Percentiles rank a stretch among this genome's conserved stretches.
These are phyloP conservation scores for Lepidostoma basale DNA, from an alignment of 1,140 invertebrate genomes.

Conservation along the genomic window DNA sequence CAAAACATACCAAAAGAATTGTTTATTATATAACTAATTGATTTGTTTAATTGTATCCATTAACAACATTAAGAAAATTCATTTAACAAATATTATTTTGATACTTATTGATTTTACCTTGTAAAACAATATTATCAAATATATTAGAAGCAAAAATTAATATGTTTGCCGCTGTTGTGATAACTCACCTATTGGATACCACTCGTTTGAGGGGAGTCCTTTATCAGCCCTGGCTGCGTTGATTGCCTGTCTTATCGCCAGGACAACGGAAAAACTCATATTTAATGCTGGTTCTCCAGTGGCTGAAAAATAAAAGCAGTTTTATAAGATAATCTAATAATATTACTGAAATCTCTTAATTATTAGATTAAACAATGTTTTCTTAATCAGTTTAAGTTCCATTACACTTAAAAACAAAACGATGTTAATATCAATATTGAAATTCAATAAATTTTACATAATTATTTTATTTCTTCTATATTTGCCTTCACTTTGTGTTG, in stretches of 20 bases:
- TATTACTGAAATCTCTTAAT: no score
- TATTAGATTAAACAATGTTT: no score
- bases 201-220: slow-evolving; percentile 53
- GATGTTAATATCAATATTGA: no score
- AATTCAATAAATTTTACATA: no score
- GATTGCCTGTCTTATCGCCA: slow-evolving; percentile 74
- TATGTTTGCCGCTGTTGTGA: no score
- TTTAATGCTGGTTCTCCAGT: slow-evolving; percentile 80
- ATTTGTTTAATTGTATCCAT: neutral
- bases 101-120: neutral
- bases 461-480: no score
- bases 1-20: neutral
- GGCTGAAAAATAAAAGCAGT: no score
- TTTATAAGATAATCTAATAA: no score
- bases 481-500: no score
- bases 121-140: no score
- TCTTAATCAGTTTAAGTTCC: no score
- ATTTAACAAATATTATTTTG: neutral
- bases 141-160: neutral
- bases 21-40: neutral
- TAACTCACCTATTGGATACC: slow-evolving; percentile 58
- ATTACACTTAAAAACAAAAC: no score
- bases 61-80: neutral
- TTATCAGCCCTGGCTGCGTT: slow-evolving; percentile 65
- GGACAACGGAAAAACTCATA: slow-evolving; percentile 66